A percentile compares a stretch with the other conserved stretches of the same genome.
Evolutionary conservation across 2,888 invertebrate genomes (phyloP).

Genomic region (Alcis repandata): DNA sequence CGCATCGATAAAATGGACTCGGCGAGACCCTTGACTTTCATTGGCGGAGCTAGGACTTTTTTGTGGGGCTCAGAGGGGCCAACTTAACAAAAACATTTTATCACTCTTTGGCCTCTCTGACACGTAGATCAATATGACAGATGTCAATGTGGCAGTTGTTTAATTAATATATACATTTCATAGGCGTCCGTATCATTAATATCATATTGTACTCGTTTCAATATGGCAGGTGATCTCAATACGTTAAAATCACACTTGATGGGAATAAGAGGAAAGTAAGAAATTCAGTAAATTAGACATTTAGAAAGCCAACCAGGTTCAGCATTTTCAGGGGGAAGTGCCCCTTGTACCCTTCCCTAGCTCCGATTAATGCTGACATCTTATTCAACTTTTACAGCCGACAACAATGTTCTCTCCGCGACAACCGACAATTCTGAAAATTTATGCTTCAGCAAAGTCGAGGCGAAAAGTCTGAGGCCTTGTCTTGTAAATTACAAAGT

Average conservation of each 20-base stretch:
- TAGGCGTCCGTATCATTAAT: too few species aligned
- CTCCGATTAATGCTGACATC: slow-evolving; percentile 39
- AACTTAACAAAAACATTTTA: background rate
- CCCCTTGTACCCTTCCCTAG: background rate
- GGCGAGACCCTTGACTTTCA: slow-evolving; percentile 47
- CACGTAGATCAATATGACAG: too few species aligned
- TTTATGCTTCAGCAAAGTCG: slow-evolving; percentile 61
- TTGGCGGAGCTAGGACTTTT: background rate
- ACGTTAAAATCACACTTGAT: background rate
- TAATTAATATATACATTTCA: too few species aligned
- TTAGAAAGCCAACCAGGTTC: background rate
- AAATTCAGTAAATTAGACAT: background rate
- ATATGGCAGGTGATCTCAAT: too few species aligned
- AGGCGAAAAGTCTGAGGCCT: slow-evolving; percentile 46
- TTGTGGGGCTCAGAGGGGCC: background rate
- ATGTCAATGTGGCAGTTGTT: too few species aligned
- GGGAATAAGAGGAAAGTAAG: background rate
- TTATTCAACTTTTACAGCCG: slow-evolving; percentile 66
- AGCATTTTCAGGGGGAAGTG: background rate
- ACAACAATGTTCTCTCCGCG: slow-evolving; percentile 60
- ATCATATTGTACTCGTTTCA: too few species aligned
- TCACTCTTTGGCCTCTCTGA: too few species aligned
- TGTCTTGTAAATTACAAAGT: slow-evolving; percentile 51
- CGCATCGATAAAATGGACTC: slow-evolving; percentile 58
- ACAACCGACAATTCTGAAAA: slow-evolving; percentile 65